These are phyloP conservation scores for Dermatemys mawii DNA, from an alignment of 2,113 vertebrate genomes.

Conservation along the genomic window DNA sequence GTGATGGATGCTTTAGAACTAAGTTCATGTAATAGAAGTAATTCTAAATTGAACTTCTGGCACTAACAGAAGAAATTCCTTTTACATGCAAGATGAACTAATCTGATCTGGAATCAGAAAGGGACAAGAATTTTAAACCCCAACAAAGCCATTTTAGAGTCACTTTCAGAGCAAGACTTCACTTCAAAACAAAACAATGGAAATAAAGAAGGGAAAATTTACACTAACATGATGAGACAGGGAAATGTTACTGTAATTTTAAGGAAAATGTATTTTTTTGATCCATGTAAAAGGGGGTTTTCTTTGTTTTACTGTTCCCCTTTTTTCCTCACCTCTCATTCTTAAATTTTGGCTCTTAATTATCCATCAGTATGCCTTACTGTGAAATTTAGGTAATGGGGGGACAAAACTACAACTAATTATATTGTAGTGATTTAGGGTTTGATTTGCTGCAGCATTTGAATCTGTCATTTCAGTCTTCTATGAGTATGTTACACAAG, in stretches of 20 bases:
- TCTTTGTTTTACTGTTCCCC: background rate
- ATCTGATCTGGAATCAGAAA: background rate
- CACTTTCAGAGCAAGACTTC: too few relatives aligned
- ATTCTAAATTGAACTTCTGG: constrained; percentile 9
- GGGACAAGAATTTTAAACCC: background rate
- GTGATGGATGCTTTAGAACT: background rate
- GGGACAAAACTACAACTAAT: too few relatives aligned
- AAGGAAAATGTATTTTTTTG: background rate
- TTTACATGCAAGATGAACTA: background rate
- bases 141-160: too few relatives aligned
- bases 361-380: background rate
- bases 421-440: too few relatives aligned
- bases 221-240: too few relatives aligned
- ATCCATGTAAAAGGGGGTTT: background rate
- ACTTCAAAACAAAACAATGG: too few relatives aligned
- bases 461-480: too few relatives aligned
- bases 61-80: too few relatives aligned
- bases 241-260: background rate
- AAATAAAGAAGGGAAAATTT: too few relatives aligned
- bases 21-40: background rate
- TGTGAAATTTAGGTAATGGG: background rate
- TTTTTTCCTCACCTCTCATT: background rate
- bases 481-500: too few relatives aligned
- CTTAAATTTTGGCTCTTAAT: background rate
- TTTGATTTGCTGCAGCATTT: too few relatives aligned